Conservation (phyloP, 2,113 vertebrate species). For the Lucifuga dentata region DNA sequence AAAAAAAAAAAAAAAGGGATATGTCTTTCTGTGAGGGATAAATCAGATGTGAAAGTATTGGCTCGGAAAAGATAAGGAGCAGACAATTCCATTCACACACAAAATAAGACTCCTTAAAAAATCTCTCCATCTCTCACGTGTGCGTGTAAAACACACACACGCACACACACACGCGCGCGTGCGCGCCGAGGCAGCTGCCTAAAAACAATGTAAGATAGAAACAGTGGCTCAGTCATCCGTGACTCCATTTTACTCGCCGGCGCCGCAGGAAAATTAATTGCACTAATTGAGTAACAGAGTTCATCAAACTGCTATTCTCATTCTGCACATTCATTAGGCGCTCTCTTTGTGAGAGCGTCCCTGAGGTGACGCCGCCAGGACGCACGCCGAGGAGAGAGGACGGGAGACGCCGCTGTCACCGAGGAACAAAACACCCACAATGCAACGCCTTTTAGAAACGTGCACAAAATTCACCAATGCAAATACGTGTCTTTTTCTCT, state of each 20-base stretch:
- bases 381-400: slow-evolving; percentile 32
- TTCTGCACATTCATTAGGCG: slow-evolving; percentile 88
- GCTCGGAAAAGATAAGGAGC: slow-evolving; percentile 50
- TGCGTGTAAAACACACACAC: slow-evolving; percentile 1
- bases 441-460: neutral
- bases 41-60: slow-evolving; percentile 57
- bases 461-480: too few species aligned
- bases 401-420: slow-evolving; percentile 28
- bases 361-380: slow-evolving; percentile 58
- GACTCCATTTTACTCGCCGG: slow-evolving; percentile 86
- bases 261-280: slow-evolving; percentile 93
- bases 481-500: neutral
- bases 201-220: slow-evolving; percentile 75
- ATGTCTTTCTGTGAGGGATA: slow-evolving; percentile 54
- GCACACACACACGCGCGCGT: neutral
- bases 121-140: neutral
- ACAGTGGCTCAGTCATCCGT: slow-evolving; percentile 79
- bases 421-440: slow-evolving; percentile 9
- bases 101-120: slow-evolving; percentile 42
- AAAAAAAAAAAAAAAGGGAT: slow-evolving; percentile 10
- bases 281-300: slow-evolving; percentile 91
- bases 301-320: slow-evolving; percentile 91
- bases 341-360: slow-evolving; percentile 75
- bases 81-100: slow-evolving; percentile 42
- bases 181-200: slow-evolving; percentile 37